phyloP scores from a whole-genome alignment of 2,888 invertebrate genomes.

The Mythimna albipuncta region DNA sequence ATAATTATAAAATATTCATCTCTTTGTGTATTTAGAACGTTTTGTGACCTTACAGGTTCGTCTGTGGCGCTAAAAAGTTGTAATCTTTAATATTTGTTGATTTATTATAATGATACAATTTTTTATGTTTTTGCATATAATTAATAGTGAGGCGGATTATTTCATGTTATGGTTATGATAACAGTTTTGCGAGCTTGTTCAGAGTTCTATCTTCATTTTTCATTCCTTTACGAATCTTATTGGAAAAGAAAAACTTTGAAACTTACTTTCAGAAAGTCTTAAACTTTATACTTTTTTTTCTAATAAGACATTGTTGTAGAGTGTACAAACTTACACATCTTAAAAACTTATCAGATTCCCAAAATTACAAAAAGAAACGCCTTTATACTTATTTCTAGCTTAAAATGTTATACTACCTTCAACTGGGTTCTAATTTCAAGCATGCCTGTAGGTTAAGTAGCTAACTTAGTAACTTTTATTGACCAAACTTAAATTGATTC shows the following conservation, averaged over 20 bases:
- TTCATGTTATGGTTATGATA: slow-evolving; percentile 54
- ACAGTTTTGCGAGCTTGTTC: slow-evolving; percentile 44
- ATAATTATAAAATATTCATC: slow-evolving; percentile 52
- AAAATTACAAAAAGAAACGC: background rate
- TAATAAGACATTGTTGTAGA: background rate
- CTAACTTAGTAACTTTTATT: slow-evolving; percentile 11
- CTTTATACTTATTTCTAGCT: background rate
- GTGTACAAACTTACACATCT: background rate
- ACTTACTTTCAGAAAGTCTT: slow-evolving; percentile 34
- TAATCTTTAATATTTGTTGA: slow-evolving; percentile 18
- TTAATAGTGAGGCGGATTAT: slow-evolving; percentile 21
- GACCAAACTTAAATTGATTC: slow-evolving; percentile 6
- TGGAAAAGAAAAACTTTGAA: slow-evolving; percentile 61
- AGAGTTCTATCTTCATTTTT: slow-evolving; percentile 44
- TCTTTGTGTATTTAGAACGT: slow-evolving; percentile 31
- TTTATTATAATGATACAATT: slow-evolving; percentile 9
- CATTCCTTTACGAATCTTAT: slow-evolving; percentile 71
- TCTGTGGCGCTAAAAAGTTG: background rate
- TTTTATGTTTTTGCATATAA: slow-evolving; percentile 40
- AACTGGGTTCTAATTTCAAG: slow-evolving; percentile 10
- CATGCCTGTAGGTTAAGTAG: slow-evolving; percentile 43
- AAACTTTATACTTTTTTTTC: slow-evolving; percentile 39
- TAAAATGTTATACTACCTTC: slow-evolving; percentile 38
- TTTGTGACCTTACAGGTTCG: slow-evolving; percentile 33
- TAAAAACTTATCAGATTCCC: background rate